phyloP scores from a whole-genome alignment of 2,113 vertebrate species.

The Tinamus guttatus region DNA sequence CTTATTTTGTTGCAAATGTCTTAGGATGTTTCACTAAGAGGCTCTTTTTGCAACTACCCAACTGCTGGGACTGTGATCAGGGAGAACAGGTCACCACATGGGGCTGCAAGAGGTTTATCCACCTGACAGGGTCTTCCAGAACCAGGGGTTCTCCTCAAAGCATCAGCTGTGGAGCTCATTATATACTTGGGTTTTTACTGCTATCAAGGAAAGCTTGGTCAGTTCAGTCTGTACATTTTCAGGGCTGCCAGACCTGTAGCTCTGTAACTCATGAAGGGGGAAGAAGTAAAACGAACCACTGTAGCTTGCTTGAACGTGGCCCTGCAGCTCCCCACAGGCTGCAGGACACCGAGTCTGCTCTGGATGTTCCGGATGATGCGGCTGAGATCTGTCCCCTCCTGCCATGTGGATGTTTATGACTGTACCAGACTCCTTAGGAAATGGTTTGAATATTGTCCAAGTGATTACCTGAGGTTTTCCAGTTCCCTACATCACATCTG shows the following conservation, averaged over 20 bases:
- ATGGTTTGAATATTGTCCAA: not conserved
- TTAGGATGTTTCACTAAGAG: not conserved
- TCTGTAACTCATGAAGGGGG: not conserved
- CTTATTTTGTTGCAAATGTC: not conserved
- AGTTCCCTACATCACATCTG: not conserved
- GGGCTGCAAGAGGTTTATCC: not conserved
- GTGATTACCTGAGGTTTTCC: not conserved
- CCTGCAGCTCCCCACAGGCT: not conserved
- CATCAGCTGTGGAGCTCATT: not conserved
- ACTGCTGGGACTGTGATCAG: not conserved
- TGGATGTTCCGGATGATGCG: not conserved
- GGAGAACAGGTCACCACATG: not conserved
- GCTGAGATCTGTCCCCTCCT: not conserved
- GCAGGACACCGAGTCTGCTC: accelerated
- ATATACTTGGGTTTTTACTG: not conserved
- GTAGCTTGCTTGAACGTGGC: not conserved
- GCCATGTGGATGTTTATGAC: not conserved
- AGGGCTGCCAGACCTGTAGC: not conserved
- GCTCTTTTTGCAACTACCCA: not conserved
- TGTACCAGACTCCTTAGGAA: not conserved
- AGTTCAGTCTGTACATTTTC: not conserved
- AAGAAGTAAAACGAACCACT: not conserved
- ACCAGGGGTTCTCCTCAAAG: not conserved
- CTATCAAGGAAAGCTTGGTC: not conserved
- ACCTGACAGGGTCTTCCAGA: not conserved